Percentiles rank a stretch among this genome's conserved stretches.
Evolutionary conservation across 2,888 invertebrate species (phyloP).

Genomic region (Teleogryllus oceanicus): DNA sequence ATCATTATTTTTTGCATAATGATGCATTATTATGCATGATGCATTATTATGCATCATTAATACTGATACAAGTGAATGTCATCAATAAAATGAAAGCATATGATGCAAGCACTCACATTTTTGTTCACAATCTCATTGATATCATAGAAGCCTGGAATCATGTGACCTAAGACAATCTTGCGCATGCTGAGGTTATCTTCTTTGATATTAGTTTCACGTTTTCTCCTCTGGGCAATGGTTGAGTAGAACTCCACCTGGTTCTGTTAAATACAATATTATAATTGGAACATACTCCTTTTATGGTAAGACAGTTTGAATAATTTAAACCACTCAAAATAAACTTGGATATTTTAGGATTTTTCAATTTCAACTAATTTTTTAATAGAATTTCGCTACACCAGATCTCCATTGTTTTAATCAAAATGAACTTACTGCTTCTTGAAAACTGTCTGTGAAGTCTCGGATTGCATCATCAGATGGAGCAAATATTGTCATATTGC

Average conservation of each 20-base stretch:
- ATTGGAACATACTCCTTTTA: constrained; percentile 48
- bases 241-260: constrained; percentile 49
- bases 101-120: constrained; percentile 45
- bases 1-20: not conserved
- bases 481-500: constrained; percentile 54
- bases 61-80: not conserved
- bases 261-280: constrained; percentile 45
- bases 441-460: constrained; percentile 44
- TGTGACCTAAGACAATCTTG: constrained; percentile 56
- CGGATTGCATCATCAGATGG: constrained; percentile 50
- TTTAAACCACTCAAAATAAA: not conserved
- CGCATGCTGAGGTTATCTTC: constrained; percentile 47
- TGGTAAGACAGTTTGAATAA: constrained; percentile 40
- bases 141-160: constrained; percentile 55
- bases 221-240: constrained; percentile 39
- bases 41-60: not conserved
- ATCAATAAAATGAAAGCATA: constrained; percentile 19
- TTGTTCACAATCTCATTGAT: constrained; percentile 59
- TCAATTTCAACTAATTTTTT: too few relatives aligned
- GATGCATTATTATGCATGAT: not conserved
- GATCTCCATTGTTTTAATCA: too few relatives aligned
- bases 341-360: too few relatives aligned
- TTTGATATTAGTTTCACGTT: constrained; percentile 38
- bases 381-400: too few relatives aligned
- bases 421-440: constrained; percentile 51